Evolutionary conservation across 2,797 vertebrate genomes (phyloP), one percentile per base, ranked within the genome.

Genomic region (Nannoperca australis): DNA sequence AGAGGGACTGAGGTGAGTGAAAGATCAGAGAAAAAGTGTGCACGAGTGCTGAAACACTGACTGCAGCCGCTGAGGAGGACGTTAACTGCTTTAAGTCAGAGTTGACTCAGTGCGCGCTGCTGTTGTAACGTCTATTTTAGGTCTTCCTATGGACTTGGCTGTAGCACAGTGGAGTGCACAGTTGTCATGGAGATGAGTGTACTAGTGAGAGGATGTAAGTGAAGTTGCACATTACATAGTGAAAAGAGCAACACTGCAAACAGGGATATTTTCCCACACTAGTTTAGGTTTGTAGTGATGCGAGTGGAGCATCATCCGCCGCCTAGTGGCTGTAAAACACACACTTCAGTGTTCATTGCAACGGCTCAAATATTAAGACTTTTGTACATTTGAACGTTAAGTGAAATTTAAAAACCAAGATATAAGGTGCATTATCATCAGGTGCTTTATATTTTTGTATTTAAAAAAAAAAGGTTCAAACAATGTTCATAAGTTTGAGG

Each of bases 171-270:
- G 53, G 59, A 80, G 61, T 42, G 49, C 72, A 38, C 72, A 38
- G 83, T 84, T 77, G 83, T 76, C 73, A 85, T 84, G 76, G 76
- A 71, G 73, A 84, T 77, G 53, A 22, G 40, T 56, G 47, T 38
- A 62, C 59, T 51, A 5, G 40, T 22, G 53, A 59, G 40, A 56
- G 27, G 42, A 27, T 59, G 66, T 17, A 14, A n/a, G 55, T 34
- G 47, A 61, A 70, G 49, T 62, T 42, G 44, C 47, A 5, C 17
- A 36, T 22, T n/a, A 42, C 20, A 54, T 36, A 62, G 62, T 72
- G 50, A 79, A 74, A 70, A 53, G 56, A 84, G 61, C 65, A 86
- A 17, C 27, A 63, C 24, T 6, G 7, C 27, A 30, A 50, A n/a
- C 45, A 47, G 27, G 11, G 56, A 60, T 32, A 38, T 36, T 75